phyloP scores from a whole-genome alignment of 2,888 invertebrate species.

The Aelia acuminata region DNA sequence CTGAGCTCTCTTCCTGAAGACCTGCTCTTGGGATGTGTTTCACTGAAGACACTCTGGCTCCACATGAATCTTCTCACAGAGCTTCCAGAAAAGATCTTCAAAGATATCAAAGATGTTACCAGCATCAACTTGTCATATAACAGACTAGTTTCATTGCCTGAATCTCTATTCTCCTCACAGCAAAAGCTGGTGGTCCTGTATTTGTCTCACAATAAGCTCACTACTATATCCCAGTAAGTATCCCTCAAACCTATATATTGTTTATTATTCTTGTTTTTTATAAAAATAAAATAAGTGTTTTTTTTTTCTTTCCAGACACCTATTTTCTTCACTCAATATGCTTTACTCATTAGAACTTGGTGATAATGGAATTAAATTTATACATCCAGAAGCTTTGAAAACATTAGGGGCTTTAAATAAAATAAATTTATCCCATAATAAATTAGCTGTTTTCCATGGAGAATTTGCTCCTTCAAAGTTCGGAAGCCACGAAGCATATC shows the following conservation, averaged over 20 bases:
- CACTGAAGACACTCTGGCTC: slow-evolving; percentile 76
- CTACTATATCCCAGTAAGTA: slow-evolving; percentile 58
- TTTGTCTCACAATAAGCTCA: slow-evolving; percentile 55
- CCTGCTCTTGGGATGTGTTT: slow-evolving; percentile 75
- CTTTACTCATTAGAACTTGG: slow-evolving; percentile 76
- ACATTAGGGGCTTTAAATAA: slow-evolving; percentile 69
- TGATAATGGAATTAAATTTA: slow-evolving; percentile 43
- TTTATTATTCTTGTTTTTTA: neutral
- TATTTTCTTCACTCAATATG: slow-evolving; percentile 20
- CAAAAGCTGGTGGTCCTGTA: slow-evolving; percentile 68
- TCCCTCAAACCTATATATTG: neutral
- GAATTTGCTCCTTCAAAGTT: neutral
- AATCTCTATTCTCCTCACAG: slow-evolving; percentile 74
- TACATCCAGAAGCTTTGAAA: slow-evolving; percentile 50
- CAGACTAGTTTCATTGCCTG: slow-evolving; percentile 74
- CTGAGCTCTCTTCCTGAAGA: slow-evolving; percentile 75
- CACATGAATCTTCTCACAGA: slow-evolving; percentile 72
- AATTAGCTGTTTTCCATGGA: slow-evolving; percentile 16
- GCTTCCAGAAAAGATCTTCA: slow-evolving; percentile 77
- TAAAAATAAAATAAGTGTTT: neutral
- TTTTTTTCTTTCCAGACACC: slow-evolving; percentile 44
- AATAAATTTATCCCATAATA: slow-evolving; percentile 71
- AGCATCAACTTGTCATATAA: slow-evolving; percentile 79
- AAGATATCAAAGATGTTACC: slow-evolving; percentile 75
- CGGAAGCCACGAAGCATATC: neutral